Evolutionary conservation across 2,888 invertebrate species (phyloP).

Genomic region (Bellardia bayeri): DNA sequence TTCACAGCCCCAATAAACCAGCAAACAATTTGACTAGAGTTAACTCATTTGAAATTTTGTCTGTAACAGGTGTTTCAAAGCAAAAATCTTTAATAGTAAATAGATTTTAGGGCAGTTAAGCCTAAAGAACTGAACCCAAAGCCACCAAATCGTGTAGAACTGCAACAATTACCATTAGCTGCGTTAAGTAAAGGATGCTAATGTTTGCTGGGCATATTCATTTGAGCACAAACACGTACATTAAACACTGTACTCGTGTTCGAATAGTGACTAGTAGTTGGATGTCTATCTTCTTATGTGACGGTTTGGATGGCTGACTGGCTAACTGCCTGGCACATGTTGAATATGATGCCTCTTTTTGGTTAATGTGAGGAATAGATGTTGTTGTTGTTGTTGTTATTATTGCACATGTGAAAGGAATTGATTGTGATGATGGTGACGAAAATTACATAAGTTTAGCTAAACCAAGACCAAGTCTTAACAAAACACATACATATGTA

Average conservation of each 20-base stretch:
- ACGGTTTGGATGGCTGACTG: conserved; percentile 12
- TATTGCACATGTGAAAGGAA: conserved; percentile 53
- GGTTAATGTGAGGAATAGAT: conserved; percentile 2
- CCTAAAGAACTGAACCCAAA: too few species aligned
- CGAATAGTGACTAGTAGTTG: conserved; percentile 27
- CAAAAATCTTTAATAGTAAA: too few species aligned
- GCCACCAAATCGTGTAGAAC: too few species aligned
- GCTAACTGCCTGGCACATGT: conserved; percentile 63
- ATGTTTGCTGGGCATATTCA: conserved; percentile 16
- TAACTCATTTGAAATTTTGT: not conserved
- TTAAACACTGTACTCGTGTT: conserved; percentile 29
- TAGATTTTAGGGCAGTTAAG: too few species aligned
- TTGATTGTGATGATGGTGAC: conserved; percentile 59
- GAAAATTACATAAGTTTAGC: conserved; percentile 60
- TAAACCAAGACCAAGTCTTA: conserved; percentile 16
- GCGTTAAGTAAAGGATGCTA: too few species aligned
- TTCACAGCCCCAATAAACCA: conserved; percentile 19
- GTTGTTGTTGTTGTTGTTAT: conserved; percentile 19
- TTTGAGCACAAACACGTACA: conserved; percentile 10
- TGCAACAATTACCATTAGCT: too few species aligned
- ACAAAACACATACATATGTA: not conserved
- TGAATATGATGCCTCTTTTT: conserved; percentile 60
- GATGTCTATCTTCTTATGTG: conserved; percentile 24
- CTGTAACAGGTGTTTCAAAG: too few species aligned
- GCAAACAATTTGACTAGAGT: conserved; percentile 34